Base-by-base conservation (phyloP, 2,113 vertebrate species). In the Austrofundulus limnaeus region DNA sequence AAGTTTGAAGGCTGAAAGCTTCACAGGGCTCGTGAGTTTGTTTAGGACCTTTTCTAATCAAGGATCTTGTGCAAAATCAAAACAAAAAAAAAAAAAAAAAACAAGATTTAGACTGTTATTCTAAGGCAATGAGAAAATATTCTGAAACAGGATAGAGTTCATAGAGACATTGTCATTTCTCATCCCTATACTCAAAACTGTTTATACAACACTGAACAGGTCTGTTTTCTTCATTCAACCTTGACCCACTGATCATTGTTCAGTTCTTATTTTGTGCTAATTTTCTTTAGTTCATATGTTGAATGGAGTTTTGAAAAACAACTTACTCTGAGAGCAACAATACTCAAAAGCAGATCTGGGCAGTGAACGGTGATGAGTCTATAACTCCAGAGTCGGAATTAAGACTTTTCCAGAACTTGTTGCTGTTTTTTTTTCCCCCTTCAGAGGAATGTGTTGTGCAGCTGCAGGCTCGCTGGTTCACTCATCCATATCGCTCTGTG, bases 401-500 rank as follows among this genome's bases (percentile, higher is more conserved):
- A 28, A 24, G 38, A 13, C 41, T 45, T 70, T 57, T 48, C n/a
- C 23, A 46, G 38, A 23, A 21, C 25, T 19, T 45, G 17, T n/a
- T 45, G 34, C 25, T 0, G 12, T 1, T 7, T 1, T 48, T 21
- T 57, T 25, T 2, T 4, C 6, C 4, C 1, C 38, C 21, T 24
- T 13, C 20, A 31, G 31, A 61, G 15, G 31, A 59, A 38, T 54
- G 12, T 25, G 31, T 66, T 34, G 17, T 16, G 15, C 38, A 41
- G 37, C 37, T 24, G 5, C 14, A 11, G 7, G 17, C 46, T 11
- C 2, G 0, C 16, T 23, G 47, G 64, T 42, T 38, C 77, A 15
- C 14, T 25, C 72, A 51, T 77, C 65, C 54, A 21, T 72, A 70
- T 75, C 64, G 51, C 61, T 64, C 57, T 31, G 13, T 16, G 38